These are phyloP conservation scores for Leptodactylus fuscus DNA, from an alignment of 2,113 vertebrate genomes.

Conservation along the genomic window DNA sequence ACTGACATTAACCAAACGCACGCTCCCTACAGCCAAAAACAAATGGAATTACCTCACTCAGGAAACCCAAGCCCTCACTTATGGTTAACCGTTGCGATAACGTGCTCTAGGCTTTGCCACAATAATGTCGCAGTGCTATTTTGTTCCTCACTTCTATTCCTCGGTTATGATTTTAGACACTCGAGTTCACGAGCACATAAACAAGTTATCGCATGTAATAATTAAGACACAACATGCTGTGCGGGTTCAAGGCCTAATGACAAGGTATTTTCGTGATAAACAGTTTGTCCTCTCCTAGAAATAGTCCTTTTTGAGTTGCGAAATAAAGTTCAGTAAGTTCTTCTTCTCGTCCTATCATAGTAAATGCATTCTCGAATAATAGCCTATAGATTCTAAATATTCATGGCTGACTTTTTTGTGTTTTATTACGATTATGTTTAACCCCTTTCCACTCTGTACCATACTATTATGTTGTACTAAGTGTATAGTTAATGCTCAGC, in stretches of 20 bases:
- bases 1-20: constrained; percentile 20
- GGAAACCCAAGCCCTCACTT: constrained; percentile 67
- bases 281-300: constrained; percentile 28
- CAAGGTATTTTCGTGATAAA: constrained; percentile 28
- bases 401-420: too few species aligned
- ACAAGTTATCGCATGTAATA: constrained; percentile 44
- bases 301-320: constrained; percentile 16
- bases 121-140: constrained; percentile 40
- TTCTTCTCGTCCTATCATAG: neutral
- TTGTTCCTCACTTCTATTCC: neutral
- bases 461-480: too few species aligned
- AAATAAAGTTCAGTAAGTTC: constrained; percentile 29
- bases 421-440: too few species aligned
- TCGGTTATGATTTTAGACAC: constrained; percentile 10
- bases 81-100: constrained; percentile 80
- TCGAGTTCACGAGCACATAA: constrained; percentile 5
- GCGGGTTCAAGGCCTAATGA: constrained; percentile 11
- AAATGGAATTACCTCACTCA: constrained; percentile 43
- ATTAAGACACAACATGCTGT: constrained; percentile 37
- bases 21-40: constrained; percentile 36
- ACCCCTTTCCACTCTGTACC: too few species aligned
- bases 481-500: too few species aligned
- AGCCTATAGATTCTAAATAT: neutral
- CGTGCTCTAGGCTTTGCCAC: constrained; percentile 48
- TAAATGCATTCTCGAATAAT: neutral